Base-by-base conservation (phyloP, 2,888 invertebrate species). In the Dynastes tityus region DNA sequence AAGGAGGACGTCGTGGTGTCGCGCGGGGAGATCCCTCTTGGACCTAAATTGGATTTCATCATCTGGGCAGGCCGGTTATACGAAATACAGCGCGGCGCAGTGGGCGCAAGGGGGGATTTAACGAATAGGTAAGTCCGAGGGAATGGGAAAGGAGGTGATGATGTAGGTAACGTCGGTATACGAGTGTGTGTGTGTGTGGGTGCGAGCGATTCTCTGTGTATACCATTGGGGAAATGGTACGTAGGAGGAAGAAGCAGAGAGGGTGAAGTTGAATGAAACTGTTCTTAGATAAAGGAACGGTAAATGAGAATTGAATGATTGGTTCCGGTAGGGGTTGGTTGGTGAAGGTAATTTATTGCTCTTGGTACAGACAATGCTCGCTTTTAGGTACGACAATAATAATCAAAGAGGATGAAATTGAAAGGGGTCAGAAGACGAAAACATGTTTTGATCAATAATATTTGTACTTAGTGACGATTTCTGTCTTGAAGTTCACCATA, bases 31-130 rank as follows among this genome's bases (percentile, higher is more conserved):
- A 22, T 13, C 73, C 61, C 73, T 58, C 61, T 74, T 83, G 85
- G 86, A 85, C 85, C 86, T 85, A 87, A 88, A 88, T 88, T 88
- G 87, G 88, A 88, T 88, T 88, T 86, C 85, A 85, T 85, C 85
- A 85, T 85, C 83, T 83, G 81, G 81, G 82, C 81, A 81, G 83
- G 80, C 45, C 61, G 61, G 45, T 13, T 55, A 37, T 53, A 53
- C 71, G 71, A 58, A 29, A 49, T 55, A 55, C 55, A 71, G 16
- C 5, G 37, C 32, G 55, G 32, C 29, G 45, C 51, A 27, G 55
- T 37, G 40, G 51, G 51, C 22, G 51, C 29, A 22, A 37, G 71
- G 37, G 71, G 45, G 61, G 40, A 16, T 55, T 74, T 74, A 79
- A 79, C 79, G 81, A 78, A 83, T 83, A 85, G 85, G 84, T 84